Conservation (phyloP, 2,888 invertebrate species). For the Candidula unifasciata region DNA sequence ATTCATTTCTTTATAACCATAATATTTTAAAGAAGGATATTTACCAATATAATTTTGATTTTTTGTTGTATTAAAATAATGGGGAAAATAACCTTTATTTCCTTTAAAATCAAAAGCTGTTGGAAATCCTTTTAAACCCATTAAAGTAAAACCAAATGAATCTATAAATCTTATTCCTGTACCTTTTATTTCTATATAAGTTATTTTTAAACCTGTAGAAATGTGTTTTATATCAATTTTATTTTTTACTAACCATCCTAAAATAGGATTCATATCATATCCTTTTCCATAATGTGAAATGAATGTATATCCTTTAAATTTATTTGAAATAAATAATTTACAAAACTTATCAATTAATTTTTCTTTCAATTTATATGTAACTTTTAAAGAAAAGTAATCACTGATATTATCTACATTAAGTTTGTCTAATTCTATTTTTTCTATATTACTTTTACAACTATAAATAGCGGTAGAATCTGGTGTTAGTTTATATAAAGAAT, state of each 20-base stretch:
- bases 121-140: neutral
- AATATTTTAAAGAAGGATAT: conserved; percentile 7
- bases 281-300: conserved; percentile 32
- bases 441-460: neutral
- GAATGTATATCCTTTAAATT: conserved; percentile 16
- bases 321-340: conserved; percentile 18
- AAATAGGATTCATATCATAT: conserved; percentile 27
- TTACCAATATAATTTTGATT: conserved; percentile 23
- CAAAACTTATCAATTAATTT: conserved; percentile 21
- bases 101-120: conserved; percentile 19
- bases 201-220: conserved; percentile 16
- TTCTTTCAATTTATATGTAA: neutral
- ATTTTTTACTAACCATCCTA: conserved; percentile 35
- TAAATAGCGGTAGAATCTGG: neutral
- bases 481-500: neutral
- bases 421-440: neutral
- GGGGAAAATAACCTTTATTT: conserved; percentile 33
- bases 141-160: conserved; percentile 24
- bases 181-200: conserved; percentile 15
- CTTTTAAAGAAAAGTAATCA: neutral
- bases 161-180: conserved; percentile 31
- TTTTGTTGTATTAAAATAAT: conserved; percentile 14
- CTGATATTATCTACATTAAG: neutral
- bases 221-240: conserved; percentile 7
- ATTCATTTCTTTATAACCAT: conserved; percentile 24